phyloP scores from a whole-genome alignment of 92 coral and sea anemone genomes.

The Paramuricea clavata region DNA sequence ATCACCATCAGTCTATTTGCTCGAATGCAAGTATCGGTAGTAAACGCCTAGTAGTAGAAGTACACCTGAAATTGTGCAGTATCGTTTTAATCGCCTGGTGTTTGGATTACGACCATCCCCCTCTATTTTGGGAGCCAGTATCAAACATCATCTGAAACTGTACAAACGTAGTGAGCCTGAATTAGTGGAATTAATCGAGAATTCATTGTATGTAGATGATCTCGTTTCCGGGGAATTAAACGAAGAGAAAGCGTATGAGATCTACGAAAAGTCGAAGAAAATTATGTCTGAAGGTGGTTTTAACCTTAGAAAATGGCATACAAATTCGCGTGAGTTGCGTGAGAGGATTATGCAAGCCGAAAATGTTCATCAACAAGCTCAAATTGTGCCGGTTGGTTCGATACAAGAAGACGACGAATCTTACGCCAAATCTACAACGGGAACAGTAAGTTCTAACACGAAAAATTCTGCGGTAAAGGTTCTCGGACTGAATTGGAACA shows the following conservation, averaged over 20 bases:
- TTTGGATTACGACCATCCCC: constrained; percentile 56
- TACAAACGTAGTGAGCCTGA: constrained; percentile 42
- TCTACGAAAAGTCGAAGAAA: constrained; percentile 30
- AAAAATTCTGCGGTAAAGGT: constrained; percentile 52
- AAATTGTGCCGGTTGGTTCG: not conserved
- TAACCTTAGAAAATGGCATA: constrained; percentile 47
- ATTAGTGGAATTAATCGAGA: constrained; percentile 1
- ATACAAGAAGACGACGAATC: constrained; percentile 52
- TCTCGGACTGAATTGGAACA: constrained; percentile 74
- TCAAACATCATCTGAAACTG: constrained; percentile 35
- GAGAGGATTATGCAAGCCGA: not conserved
- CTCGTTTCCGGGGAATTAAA: constrained; percentile 37
- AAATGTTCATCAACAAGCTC: not conserved
- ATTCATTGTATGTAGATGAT: constrained; percentile 50
- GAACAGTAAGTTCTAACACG: constrained; percentile 1
- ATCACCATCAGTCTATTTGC: not conserved
- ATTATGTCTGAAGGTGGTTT: constrained; percentile 52
- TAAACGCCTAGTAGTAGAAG: not conserved
- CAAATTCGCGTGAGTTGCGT: constrained; percentile 27
- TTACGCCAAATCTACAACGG: constrained; percentile 18
- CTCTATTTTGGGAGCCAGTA: constrained; percentile 48
- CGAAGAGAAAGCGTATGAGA: constrained; percentile 30
- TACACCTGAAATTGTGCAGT: constrained; percentile 20
- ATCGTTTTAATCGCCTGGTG: constrained; percentile 37
- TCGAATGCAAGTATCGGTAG: not conserved